Evolutionary conservation across 2,797 vertebrate genomes (phyloP).

Genomic region (Pteropus rufus): DNA sequence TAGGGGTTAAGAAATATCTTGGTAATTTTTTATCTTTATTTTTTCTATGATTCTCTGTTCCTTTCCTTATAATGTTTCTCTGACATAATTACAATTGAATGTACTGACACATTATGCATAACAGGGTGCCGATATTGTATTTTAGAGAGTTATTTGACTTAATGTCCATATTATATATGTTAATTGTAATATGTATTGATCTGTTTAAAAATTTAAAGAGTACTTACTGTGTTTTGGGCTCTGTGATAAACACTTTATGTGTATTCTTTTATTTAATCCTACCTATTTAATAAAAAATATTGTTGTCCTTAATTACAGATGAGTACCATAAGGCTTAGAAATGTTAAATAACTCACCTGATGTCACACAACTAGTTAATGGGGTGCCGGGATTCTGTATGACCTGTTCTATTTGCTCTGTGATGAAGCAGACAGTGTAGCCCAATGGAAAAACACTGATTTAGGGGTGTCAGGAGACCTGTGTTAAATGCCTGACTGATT

Average conservation of each 20-base stretch:
- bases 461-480: neutral
- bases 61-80: neutral
- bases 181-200: slow-evolving; percentile 6
- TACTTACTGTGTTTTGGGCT: neutral
- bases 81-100: slow-evolving; percentile 33
- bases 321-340: neutral
- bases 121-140: neutral
- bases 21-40: neutral
- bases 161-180: neutral
- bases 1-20: slow-evolving; percentile 4
- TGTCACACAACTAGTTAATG: neutral
- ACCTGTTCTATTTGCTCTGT: neutral
- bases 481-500: neutral
- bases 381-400: neutral
- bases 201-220: neutral
- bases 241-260: slow-evolving; percentile 17
- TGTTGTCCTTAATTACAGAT: neutral
- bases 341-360: neutral
- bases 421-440: neutral
- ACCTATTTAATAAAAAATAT: slow-evolving; percentile 2
- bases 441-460: neutral
- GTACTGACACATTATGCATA: neutral
- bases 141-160: slow-evolving; percentile 21
- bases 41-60: neutral
- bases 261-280: slow-evolving; percentile 3